Conservation (phyloP, 2,888 invertebrate genomes). For the Adelphocoris suturalis region DNA sequence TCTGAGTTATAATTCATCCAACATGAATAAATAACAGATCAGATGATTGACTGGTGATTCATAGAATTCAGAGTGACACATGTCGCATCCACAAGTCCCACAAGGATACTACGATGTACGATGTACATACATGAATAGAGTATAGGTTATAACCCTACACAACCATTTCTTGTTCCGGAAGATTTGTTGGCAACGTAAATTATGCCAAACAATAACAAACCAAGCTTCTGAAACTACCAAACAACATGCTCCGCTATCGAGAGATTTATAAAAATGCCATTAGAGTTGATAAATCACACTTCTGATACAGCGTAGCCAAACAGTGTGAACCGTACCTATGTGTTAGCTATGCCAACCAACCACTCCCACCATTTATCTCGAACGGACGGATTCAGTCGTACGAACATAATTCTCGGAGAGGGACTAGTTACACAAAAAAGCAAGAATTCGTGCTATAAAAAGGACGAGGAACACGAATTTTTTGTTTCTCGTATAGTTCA, state of each 20-base stretch:
- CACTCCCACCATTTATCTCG: not conserved
- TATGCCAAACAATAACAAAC: not conserved
- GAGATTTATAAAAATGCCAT: not conserved
- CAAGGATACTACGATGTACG: too few species aligned
- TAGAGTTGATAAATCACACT: conserved; percentile 14
- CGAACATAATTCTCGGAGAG: not conserved
- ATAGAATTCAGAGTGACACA: too few species aligned
- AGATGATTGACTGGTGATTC: too few species aligned
- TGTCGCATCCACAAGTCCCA: too few species aligned
- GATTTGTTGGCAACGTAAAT: too few species aligned
- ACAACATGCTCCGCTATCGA: not conserved
- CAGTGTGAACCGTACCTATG: not conserved
- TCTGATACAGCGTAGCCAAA: not conserved
- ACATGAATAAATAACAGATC: too few species aligned
- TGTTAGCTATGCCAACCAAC: not conserved
- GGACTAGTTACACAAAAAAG: not conserved
- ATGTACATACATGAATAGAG: too few species aligned
- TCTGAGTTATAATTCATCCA: too few species aligned
- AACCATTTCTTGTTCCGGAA: too few species aligned
- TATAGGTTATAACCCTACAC: too few species aligned
- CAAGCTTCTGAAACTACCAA: not conserved
- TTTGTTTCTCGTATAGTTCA: not conserved
- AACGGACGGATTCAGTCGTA: conserved; percentile 1
- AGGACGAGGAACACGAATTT: conserved; percentile 17
- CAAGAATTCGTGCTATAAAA: not conserved